Percentiles rank a stretch among this genome's conserved stretches.
Evolutionary conservation across 2,797 vertebrate species (phyloP).

Genomic region (Diceros bicornis): DNA sequence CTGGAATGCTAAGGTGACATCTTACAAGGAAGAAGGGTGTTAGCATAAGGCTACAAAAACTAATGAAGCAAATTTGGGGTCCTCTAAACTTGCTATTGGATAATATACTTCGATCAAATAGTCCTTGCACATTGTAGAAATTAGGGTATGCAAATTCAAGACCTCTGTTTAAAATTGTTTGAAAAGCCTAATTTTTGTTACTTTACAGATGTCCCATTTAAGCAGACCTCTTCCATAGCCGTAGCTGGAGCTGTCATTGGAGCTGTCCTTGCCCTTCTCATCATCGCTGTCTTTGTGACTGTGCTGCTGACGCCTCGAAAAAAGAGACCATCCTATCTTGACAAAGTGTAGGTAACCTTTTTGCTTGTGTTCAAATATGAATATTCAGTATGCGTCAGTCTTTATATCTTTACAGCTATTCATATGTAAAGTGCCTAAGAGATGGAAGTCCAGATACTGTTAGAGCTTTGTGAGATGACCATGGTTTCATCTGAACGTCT

Average conservation of each 20-base stretch:
- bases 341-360: slow-evolving; percentile 95
- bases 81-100: not conserved
- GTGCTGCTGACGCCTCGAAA: slow-evolving; percentile 95
- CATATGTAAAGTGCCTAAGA: not conserved
- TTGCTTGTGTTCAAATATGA: not conserved
- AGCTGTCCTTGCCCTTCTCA: slow-evolving; percentile 96
- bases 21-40: not conserved
- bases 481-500: not conserved
- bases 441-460: not conserved
- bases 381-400: not conserved
- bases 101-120: not conserved
- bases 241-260: slow-evolving; percentile 97
- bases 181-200: slow-evolving; percentile 85
- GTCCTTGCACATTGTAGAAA: slow-evolving; percentile 54
- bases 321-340: slow-evolving; percentile 92
- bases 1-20: not conserved
- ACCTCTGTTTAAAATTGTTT: slow-evolving; percentile 64
- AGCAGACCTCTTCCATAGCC: slow-evolving; percentile 94
- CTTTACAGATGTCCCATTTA: slow-evolving; percentile 94
- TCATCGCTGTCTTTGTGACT: slow-evolving; percentile 95
- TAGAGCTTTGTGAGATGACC: not conserved
- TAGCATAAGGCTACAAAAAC: slow-evolving; percentile 13
- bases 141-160: not conserved
- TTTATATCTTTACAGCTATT: not conserved
- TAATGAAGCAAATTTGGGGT: not conserved